Conservation (phyloP, 2,888 invertebrate species). For the Troides helena region DNA sequence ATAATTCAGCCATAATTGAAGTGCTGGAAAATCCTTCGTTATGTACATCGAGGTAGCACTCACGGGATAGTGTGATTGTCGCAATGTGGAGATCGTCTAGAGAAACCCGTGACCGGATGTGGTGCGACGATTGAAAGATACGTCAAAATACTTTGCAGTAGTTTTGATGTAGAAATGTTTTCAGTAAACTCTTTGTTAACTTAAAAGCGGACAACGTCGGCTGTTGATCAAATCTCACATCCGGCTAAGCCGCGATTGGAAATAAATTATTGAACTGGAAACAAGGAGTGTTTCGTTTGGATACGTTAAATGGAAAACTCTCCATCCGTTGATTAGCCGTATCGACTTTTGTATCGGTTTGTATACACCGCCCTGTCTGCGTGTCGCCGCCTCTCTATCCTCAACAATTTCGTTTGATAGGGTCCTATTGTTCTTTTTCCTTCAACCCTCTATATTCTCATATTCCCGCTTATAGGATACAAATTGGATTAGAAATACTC, state of each 20-base stretch:
- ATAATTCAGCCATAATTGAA: too few species aligned
- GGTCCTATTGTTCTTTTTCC: conserved; percentile 49
- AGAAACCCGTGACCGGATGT: too few species aligned
- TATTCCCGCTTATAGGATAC: conserved; percentile 54
- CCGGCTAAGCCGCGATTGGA: conserved; percentile 6
- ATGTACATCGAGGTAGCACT: too few species aligned
- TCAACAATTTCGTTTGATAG: conserved; percentile 48
- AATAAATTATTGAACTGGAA: conserved; percentile 17
- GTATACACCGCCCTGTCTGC: conserved; percentile 36
- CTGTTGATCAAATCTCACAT: conserved; percentile 5
- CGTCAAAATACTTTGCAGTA: too few species aligned
- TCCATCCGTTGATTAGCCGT: conserved; percentile 26
- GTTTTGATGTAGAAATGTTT: too few species aligned
- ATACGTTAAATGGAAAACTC: conserved; percentile 24
- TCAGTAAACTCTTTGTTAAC: too few species aligned
- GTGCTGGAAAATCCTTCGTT: too few species aligned
- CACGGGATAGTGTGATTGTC: too few species aligned
- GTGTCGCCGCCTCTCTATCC: conserved; percentile 43
- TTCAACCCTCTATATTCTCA: conserved; percentile 49
- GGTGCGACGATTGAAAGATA: too few species aligned
- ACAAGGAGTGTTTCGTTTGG: conserved; percentile 14
- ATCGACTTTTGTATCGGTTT: conserved; percentile 28
- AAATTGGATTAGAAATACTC: conserved; percentile 57
- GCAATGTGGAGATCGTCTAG: too few species aligned
- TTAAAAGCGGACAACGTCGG: background rate